Evolutionary conservation across 2,888 invertebrate species (phyloP), one percentile per base, ranked within the genome.

Genomic region (Elegia similella): DNA sequence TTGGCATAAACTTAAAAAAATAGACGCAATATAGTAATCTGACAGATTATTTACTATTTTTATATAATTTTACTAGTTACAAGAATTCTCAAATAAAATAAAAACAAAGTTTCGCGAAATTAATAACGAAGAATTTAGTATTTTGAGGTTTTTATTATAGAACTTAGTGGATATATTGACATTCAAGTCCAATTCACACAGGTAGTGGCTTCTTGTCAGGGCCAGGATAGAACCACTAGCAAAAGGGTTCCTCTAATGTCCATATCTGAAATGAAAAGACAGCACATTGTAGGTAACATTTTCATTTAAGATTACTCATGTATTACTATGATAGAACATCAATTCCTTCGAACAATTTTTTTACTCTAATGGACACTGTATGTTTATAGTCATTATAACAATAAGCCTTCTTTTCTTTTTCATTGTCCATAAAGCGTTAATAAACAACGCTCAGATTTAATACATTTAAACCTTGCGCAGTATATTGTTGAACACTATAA

Each of bases 201-300:
- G 61, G 60, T 59, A 59, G 62, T 66, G 65, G 64, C 64, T 68
- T 69, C 69, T 34, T 50, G 34, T 50, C 15, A 10, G 50, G 50
- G 34, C 50, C 48, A 34, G 50, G 50, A 34, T 50, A 34, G 50
- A 34, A 50, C 34, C 50, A 50, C 50, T 34, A n/a, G 8, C n/a
- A 38, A 7, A 52, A 46, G 59, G 53, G 34, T 17, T 34, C 30
- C 62, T 67, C 75, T 89, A 92, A 75, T 92, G 92, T 59, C 92
- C 92, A 73, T 92, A 92, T 73, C 92, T 92, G 87, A 48, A 88
- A 92, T 23, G 2, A 23, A 23, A 23, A 23, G 23, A 23, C 23
- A 23, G n/a, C n/a, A n/a, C n/a, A n/a, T n/a, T n/a, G n/a, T n/a
- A n/a, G n/a, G n/a, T n/a, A n/a, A n/a, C n/a, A n/a, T n/a, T n/a